Percentiles rank a stretch among this genome's conserved stretches.
Evolutionary conservation across 2,888 invertebrate genomes (phyloP).

Genomic region (Magallana nippona): DNA sequence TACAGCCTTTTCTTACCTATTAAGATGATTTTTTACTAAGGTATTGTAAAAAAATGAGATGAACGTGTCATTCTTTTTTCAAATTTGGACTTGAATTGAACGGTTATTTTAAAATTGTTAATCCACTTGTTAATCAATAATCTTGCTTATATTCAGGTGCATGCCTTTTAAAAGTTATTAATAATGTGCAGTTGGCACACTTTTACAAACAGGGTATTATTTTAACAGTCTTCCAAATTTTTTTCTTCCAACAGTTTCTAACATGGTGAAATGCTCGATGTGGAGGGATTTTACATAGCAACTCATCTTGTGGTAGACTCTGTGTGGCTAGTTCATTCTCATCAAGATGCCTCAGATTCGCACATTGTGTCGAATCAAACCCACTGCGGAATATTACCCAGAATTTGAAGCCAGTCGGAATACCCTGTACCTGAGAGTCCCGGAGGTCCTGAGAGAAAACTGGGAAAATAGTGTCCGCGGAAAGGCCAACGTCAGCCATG

Average conservation of each 20-base stretch:
- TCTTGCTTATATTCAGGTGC: neutral
- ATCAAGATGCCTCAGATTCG: conserved; percentile 73
- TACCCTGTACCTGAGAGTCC: conserved; percentile 64
- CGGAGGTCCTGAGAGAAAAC: conserved; percentile 67
- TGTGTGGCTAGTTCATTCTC: neutral
- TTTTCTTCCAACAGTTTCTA: neutral
- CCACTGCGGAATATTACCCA: conserved; percentile 65
- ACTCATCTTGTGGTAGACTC: neutral
- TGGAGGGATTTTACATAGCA: neutral
- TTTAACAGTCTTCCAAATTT: neutral
- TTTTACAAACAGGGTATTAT: conserved; percentile 8
- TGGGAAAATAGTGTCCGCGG: conserved; percentile 52
- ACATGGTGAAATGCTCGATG: no score
- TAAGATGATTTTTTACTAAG: no score
- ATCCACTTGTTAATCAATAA: conserved; percentile 17
- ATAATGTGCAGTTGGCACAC: neutral
- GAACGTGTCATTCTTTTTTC: neutral
- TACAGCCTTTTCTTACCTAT: neutral
- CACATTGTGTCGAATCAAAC: conserved; percentile 75
- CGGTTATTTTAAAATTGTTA: neutral
- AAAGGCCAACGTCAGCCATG: conserved; percentile 68
- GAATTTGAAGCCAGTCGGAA: conserved; percentile 66
- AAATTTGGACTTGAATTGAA: neutral
- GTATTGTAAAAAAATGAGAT: no score
- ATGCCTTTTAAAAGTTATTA: conserved; percentile 14